Percentiles rank a stretch among this genome's conserved stretches.
These are phyloP conservation scores for Pantherophis alleghaniensis DNA, from an alignment of 2,797 vertebrate genomes.

Conservation along the genomic window DNA sequence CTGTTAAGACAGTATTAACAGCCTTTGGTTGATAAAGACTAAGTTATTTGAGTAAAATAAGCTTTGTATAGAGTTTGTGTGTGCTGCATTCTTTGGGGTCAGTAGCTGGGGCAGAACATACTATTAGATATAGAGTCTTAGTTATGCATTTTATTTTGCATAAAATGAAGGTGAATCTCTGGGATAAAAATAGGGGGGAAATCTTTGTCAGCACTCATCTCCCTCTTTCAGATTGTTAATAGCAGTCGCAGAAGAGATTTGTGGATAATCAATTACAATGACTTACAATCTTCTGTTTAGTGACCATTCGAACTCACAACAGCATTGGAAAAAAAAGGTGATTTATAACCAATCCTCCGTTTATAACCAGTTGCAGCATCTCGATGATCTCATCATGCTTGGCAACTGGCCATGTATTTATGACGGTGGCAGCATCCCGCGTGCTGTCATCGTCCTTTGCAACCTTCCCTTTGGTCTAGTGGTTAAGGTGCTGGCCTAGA, in stretches of 20 bases:
- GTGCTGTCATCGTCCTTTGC: background rate
- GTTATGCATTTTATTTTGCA: constrained; percentile 25
- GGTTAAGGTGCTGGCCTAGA: background rate
- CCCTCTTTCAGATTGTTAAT: constrained; percentile 30
- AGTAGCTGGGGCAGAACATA: too few relatives aligned
- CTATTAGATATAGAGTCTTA: background rate
- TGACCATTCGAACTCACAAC: background rate
- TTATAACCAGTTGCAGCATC: background rate
- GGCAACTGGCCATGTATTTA: background rate
- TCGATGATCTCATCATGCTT: background rate
- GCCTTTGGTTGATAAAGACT: too few relatives aligned
- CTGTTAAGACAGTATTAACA: too few relatives aligned
- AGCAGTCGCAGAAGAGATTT: constrained; percentile 38
- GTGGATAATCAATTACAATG: constrained; percentile 44
- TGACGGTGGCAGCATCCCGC: fast-evolving
- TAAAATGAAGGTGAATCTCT: constrained; percentile 32
- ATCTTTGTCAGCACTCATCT: constrained; percentile 35
- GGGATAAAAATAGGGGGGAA: constrained; percentile 7
- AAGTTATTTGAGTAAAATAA: too few relatives aligned
- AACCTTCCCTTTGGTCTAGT: background rate
- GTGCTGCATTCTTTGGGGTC: too few relatives aligned
- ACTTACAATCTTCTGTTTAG: background rate
- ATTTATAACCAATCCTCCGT: background rate
- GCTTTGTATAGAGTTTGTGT: too few relatives aligned
- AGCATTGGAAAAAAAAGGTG: background rate